phyloP scores from a whole-genome alignment of 2,888 invertebrate species.

The Cheilosia vulpina region DNA sequence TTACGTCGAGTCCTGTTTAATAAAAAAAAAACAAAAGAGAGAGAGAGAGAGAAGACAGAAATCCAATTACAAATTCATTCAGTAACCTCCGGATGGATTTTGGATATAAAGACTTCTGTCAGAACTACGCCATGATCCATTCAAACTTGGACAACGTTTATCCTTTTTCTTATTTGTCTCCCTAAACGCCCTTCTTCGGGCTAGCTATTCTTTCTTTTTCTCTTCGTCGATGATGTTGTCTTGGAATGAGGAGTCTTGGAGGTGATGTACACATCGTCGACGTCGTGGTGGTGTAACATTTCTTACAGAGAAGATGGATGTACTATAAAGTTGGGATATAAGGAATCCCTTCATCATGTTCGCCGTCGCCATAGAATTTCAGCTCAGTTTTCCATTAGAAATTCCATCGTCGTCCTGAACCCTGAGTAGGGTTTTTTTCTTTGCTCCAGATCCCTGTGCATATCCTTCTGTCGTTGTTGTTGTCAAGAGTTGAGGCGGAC shows the following conservation, averaged over 20 bases:
- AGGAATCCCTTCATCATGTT: constrained; percentile 75
- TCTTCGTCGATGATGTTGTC: background rate
- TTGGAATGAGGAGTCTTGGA: constrained; percentile 35
- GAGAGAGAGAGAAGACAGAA: constrained; percentile 63
- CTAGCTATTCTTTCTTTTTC: background rate
- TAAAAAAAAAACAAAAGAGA: constrained; percentile 64
- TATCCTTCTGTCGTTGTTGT: constrained; percentile 55
- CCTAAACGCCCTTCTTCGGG: background rate
- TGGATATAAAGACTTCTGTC: constrained; percentile 75
- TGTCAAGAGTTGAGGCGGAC: constrained; percentile 65
- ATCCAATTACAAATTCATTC: constrained; percentile 75
- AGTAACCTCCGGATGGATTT: constrained; percentile 75
- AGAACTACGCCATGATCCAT: constrained; percentile 75
- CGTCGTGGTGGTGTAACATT: constrained; percentile 50
- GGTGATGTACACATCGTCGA: constrained; percentile 55
- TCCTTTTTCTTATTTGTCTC: constrained; percentile 59
- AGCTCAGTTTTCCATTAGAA: constrained; percentile 73
- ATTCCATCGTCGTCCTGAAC: constrained; percentile 66
- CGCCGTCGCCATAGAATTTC: constrained; percentile 68
- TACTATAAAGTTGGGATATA: constrained; percentile 67
- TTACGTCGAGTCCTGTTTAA: constrained; percentile 62
- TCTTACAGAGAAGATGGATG: constrained; percentile 62
- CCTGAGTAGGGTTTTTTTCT: constrained; percentile 48
- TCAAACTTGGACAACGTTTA: constrained; percentile 74
- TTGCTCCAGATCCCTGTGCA: constrained; percentile 33